Percentiles rank a stretch among this genome's conserved stretches.
These are phyloP conservation scores for Drosophila conformis DNA, from an alignment of 2,888 invertebrate genomes.

Conservation along the genomic window DNA sequence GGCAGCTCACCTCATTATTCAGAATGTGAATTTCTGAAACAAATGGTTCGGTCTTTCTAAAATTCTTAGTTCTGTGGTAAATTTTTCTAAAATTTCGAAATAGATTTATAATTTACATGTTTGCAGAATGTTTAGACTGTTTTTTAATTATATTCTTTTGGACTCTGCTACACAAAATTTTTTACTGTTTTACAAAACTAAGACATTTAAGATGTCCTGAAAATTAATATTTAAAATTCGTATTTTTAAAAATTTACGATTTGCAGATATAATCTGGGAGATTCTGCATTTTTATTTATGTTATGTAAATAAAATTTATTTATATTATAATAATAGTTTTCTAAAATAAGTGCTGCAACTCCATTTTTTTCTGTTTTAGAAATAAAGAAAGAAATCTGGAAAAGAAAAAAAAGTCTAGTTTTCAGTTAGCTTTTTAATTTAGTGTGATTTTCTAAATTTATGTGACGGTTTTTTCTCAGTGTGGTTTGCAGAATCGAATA, in stretches of 20 bases:
- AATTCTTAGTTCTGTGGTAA: not conserved
- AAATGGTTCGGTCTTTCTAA: not conserved
- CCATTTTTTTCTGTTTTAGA: not conserved
- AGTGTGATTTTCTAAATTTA: not conserved
- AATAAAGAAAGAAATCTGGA: not conserved
- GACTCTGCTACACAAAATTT: too few relatives aligned
- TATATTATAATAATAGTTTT: not conserved
- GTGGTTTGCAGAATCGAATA: slow-evolving; percentile 10
- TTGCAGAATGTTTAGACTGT: not conserved
- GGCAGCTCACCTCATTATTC: not conserved
- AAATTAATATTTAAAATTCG: not conserved
- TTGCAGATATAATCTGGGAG: not conserved
- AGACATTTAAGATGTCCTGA: not conserved
- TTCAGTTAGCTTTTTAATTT: not conserved
- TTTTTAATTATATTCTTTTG: not conserved
- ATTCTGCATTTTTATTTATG: not conserved
- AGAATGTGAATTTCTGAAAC: not conserved
- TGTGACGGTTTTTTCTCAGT: not conserved
- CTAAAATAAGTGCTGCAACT: not conserved
- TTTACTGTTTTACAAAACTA: not conserved
- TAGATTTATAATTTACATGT: not conserved
- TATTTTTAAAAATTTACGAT: not conserved
- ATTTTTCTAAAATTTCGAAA: not conserved
- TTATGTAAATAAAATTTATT: not conserved
- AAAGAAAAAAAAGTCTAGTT: not conserved